Evolutionary conservation across 2,113 vertebrate species (phyloP).

Genomic region (Lagopus muta): DNA sequence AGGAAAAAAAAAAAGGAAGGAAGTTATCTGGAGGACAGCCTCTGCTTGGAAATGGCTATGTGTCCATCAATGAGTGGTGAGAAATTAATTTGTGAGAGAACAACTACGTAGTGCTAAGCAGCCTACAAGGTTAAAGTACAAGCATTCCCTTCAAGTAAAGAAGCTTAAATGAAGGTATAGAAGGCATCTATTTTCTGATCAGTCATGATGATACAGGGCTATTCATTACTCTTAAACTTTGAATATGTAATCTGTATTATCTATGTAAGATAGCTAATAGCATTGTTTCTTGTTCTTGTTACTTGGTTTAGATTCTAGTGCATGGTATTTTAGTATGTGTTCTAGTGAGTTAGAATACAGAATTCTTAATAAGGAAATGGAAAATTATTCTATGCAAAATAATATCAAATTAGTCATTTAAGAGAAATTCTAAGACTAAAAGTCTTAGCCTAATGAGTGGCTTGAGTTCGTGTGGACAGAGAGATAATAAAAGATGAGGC

Average conservation of each 20-base stretch:
- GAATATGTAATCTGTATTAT: background rate
- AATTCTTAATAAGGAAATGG: background rate
- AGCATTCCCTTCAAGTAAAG: background rate
- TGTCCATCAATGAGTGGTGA: too few relatives aligned
- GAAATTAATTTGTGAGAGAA: too few relatives aligned
- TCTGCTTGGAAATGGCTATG: too few relatives aligned
- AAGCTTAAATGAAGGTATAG: background rate
- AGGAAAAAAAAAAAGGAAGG: too few relatives aligned
- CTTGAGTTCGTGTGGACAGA: background rate
- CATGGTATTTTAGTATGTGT: background rate
- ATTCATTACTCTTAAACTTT: background rate
- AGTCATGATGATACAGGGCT: fast-evolving
- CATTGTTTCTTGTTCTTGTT: background rate
- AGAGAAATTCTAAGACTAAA: background rate
- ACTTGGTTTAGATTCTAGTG: background rate
- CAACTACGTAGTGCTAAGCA: too few relatives aligned
- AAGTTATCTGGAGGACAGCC: too few relatives aligned
- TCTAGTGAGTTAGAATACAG: background rate
- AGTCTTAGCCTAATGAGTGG: background rate
- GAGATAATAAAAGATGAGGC: background rate
- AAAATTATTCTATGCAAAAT: background rate
- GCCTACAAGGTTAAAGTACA: too few relatives aligned
- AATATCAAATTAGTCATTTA: background rate
- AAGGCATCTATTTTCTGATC: background rate
- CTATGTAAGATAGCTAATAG: background rate